Conservation (phyloP, 2,113 vertebrate genomes). For the Noctilio leporinus region DNA sequence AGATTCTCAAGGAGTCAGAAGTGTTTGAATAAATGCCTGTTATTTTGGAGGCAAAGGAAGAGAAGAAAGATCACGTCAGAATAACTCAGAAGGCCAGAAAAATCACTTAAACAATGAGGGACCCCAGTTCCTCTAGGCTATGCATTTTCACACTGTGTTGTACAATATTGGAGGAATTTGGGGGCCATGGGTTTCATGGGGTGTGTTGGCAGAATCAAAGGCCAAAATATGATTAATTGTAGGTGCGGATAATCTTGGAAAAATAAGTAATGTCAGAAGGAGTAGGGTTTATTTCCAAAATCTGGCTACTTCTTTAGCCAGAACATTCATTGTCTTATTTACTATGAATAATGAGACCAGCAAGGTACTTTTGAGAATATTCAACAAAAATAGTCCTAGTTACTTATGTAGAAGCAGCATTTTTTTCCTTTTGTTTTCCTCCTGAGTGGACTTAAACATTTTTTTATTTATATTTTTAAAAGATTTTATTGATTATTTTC, state of each 20-base stretch:
- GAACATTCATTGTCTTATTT: neutral
- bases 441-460: neutral
- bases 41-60: neutral
- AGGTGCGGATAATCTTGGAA: neutral
- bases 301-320: neutral
- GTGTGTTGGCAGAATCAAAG: slow-evolving; percentile 23
- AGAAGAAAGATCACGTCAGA: neutral
- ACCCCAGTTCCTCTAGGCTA: neutral
- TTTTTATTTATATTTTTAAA: no score
- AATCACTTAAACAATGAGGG: neutral
- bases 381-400: neutral
- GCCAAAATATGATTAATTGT: slow-evolving; percentile 37
- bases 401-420: neutral
- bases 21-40: neutral
- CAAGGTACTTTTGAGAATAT: neutral
- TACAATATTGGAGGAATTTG: neutral
- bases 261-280: neutral
- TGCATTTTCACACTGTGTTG: neutral
- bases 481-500: no score
- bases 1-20: neutral
- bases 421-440: neutral
- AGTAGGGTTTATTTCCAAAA: neutral
- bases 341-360: neutral
- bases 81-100: neutral
- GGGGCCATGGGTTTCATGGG: neutral